Percentiles rank a stretch among this genome's conserved stretches.
Evolutionary conservation across 2,113 vertebrate species (phyloP).

Genomic region (Amia ocellicauda): DNA sequence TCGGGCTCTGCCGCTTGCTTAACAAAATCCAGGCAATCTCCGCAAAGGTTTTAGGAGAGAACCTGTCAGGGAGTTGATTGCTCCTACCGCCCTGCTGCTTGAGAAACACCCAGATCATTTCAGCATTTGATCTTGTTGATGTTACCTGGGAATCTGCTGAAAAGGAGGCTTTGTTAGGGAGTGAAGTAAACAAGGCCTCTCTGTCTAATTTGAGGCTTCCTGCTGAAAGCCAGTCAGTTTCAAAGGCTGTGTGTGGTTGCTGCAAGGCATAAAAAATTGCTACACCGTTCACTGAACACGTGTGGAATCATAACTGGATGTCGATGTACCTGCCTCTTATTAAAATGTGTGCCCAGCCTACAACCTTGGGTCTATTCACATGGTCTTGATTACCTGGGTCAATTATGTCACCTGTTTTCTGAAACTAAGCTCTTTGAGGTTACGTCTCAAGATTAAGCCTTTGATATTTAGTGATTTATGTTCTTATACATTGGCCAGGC

Average conservation of each 20-base stretch:
- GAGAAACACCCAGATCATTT: background rate
- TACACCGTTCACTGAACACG: too few species aligned
- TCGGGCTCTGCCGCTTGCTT: background rate
- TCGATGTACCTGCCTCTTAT: too few species aligned
- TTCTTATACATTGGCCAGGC: too few species aligned
- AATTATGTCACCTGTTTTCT: too few species aligned
- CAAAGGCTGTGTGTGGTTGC: background rate
- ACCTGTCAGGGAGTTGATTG: background rate
- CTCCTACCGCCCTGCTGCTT: background rate
- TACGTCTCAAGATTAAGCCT: too few species aligned
- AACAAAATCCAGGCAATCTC: too few species aligned
- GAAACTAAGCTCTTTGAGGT: too few species aligned
- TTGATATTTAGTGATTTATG: too few species aligned
- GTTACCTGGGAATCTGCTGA: background rate
- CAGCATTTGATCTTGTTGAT: background rate
- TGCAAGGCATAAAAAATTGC: background rate
- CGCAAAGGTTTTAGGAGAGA: background rate
- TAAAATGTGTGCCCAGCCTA: too few species aligned
- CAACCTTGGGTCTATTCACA: too few species aligned
- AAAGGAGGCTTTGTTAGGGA: conserved; percentile 1
- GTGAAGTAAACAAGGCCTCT: background rate
- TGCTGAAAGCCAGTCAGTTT: background rate
- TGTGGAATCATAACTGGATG: too few species aligned
- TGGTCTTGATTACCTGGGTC: too few species aligned
- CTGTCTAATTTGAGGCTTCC: background rate